A percentile compares a stretch with the other conserved stretches of the same genome.
These are phyloP conservation scores for Festucalex cinctus DNA, from an alignment of 2,113 vertebrate genomes.

Conservation along the genomic window DNA sequence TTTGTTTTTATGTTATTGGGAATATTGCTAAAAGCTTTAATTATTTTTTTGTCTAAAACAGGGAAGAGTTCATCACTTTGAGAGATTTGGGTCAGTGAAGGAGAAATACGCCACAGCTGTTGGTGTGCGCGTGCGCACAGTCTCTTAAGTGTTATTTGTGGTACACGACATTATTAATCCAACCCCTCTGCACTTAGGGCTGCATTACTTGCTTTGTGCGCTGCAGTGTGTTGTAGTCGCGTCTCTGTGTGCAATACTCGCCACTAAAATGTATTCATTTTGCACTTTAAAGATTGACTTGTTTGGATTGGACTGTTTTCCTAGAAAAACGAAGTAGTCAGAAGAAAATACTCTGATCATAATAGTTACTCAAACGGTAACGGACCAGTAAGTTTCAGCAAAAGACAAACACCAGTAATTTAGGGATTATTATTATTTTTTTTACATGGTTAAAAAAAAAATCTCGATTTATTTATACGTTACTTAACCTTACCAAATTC, in stretches of 20 bases:
- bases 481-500: too few relatives aligned
- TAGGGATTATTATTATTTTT: background rate
- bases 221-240: conserved; percentile 22
- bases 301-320: background rate
- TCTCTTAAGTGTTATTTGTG: background rate
- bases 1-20: background rate
- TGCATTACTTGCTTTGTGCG: conserved; percentile 18
- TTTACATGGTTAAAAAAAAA: too few relatives aligned
- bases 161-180: conserved; percentile 9
- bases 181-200: background rate
- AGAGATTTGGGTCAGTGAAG: conserved; percentile 61
- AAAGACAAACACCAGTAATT: background rate
- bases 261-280: background rate
- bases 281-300: background rate
- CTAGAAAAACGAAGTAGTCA: background rate
- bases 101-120: conserved; percentile 45
- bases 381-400: background rate
- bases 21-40: background rate
- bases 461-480: too few relatives aligned
- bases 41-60: background rate
- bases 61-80: conserved; percentile 21
- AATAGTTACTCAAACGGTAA: too few relatives aligned
- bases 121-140: conserved; percentile 10
- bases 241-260: background rate
- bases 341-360: background rate